Evolutionary conservation across 2,888 invertebrate species (phyloP), one percentile per base, ranked within the genome.

Genomic region (Electrophaes corylata): DNA sequence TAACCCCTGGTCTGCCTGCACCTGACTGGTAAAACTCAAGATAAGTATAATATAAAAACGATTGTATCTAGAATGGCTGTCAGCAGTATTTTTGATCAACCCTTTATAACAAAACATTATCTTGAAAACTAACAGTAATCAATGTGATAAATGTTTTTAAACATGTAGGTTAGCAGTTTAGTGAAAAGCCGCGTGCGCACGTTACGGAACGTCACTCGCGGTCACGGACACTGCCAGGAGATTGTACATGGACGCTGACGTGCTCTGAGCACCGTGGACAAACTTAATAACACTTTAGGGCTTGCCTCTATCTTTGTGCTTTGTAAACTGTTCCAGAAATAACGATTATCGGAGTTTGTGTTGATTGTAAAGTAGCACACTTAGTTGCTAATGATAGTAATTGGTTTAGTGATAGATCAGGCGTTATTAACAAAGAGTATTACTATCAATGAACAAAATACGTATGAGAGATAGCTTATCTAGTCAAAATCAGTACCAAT

Each of bases 201-300:
- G 49, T 33, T 40, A 53, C 58, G 53, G 45, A 58, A 58, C 58
- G 53, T 49, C 57, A 58, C 53, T 50, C 52, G 40, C 52, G 49
- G 65, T 62, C 65, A 65, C 53, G 60, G 65, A 60, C 62, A 51
- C 14, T 43, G 43, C 37, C 39, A 46, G 55, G 65, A 56, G 64
- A 64, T 61, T 61, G 61, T 56, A 37, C 14, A 46, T 52, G 33
- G 29, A 47, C 39, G 18, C 19, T 33, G 33, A n/a, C 33, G 23
- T 6, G 23, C 23, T 23, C 23, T 45, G 11, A 14, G 57, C 35
- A 14, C 19, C 16, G 47, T 35, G 54, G 41, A 47, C 19, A 47
- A 41, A 47, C 18, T 23, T 23, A 2, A 10, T 16, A 43, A 35
- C 47, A 35, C 6, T 16, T 49, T 40, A 35, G 48, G 26, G 52